Percentiles rank a stretch among this genome's conserved stretches.
Conservation (phyloP, 2,888 invertebrate genomes). For the Megalurothrips usitatus region DNA sequence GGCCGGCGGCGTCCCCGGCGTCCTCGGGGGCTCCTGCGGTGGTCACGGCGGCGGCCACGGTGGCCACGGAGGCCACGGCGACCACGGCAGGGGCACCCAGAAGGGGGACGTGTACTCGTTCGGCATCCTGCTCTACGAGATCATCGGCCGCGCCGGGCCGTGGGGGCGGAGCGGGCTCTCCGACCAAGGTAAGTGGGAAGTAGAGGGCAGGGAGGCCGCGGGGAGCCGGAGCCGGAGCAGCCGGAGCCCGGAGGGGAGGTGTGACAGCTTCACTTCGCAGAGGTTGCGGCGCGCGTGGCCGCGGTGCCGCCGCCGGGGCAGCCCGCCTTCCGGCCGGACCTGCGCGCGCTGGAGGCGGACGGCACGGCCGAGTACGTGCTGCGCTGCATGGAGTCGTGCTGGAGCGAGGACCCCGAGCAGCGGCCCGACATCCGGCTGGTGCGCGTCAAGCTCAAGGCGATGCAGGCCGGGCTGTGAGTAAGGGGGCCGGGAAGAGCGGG, state of each 20-base stretch:
- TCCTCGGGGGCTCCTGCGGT: neutral
- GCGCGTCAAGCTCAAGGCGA: constrained; percentile 69
- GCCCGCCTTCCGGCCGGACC: constrained; percentile 55
- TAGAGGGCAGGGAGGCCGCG: no score
- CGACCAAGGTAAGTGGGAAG: constrained; percentile 54
- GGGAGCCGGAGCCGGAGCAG: neutral
- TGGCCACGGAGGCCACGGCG: neutral
- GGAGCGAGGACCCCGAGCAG: constrained; percentile 74
- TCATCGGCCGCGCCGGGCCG: constrained; percentile 72
- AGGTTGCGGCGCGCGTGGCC: constrained; percentile 57
- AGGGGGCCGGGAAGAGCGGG: neutral
- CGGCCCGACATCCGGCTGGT: constrained; percentile 75
- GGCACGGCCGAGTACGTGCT: constrained; percentile 70
- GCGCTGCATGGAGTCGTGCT: constrained; percentile 69
- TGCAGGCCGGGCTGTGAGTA: constrained; percentile 60
- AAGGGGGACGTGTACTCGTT: constrained; percentile 83
- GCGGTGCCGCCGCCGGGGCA: constrained; percentile 49
- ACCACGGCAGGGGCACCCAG: constrained; percentile 61
- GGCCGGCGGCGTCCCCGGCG: constrained; percentile 42
- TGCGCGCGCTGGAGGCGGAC: constrained; percentile 42
- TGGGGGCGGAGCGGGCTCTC: constrained; percentile 67
- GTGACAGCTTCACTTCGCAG: constrained; percentile 43
- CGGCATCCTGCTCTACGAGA: constrained; percentile 78
- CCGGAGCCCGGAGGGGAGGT: neutral
- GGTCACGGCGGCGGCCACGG: neutral